Evolutionary conservation across 92 coral and sea anemone genomes (phyloP), one percentile per base, ranked within the genome.

Genomic region (Meandrina meandrites): DNA sequence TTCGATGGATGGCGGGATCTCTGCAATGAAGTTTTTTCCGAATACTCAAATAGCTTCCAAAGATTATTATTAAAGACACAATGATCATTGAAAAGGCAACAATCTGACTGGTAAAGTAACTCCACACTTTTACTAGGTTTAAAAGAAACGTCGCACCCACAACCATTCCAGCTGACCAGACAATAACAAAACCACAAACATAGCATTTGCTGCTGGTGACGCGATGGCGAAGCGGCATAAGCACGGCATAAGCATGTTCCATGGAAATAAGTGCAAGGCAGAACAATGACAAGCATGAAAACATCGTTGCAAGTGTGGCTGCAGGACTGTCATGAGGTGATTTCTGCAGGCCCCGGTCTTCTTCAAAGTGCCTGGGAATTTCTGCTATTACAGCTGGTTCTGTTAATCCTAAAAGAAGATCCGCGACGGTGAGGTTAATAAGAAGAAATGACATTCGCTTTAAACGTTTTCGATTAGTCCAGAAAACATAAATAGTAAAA

Each of bases 201-300:
- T 76, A 85, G 13, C 57, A 32, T 24, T 35, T 45, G 48, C 53
- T 76, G 45, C 62, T 37, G 27, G 66, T 42, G 57, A 77, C 48
- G 0, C 88, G 82, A 64, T 85, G 88, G 31, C 88, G 88, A 40
- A 85, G 47, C 9, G 88, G 88, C 45, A 81, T 57, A 16, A 85
- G 5, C 35, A 85, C 58, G 22, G 88, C 82, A 19, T 75, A 85
- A 13, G 81, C 81, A n/a, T 82, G 81, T 37, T 85, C 88, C 62
- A 76, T 40, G 1, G 88, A 85, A 30, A 76, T 58, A 8, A 58
- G 48, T 15, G 76, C 64, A 37, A 85, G 88, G 42, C 28, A 75
- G 3, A 75, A 62, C 10, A 85, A 58, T 4, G 88, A 85, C 3
- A 27, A 58, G 16, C 51, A 16, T 8, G 62, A 28, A 28, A 75